Conservation (phyloP, 1,140 invertebrate genomes). For the Gryon sp. region DNA sequence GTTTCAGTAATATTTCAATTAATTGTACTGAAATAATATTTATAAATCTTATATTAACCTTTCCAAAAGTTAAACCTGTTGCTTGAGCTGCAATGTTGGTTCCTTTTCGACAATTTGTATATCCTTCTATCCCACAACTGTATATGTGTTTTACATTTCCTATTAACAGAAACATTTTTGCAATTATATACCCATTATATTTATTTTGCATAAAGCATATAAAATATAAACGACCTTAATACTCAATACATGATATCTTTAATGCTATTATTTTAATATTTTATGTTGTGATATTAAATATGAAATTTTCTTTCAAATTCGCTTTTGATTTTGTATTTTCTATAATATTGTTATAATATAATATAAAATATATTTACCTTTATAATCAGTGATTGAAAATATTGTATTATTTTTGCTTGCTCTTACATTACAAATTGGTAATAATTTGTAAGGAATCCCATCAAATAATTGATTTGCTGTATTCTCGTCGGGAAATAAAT, state of each 20-base stretch:
- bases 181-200: background rate
- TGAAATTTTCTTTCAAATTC: background rate
- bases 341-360: too few species aligned
- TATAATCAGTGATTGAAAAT: conserved; percentile 85
- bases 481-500: conserved; percentile 86
- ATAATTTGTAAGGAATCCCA: conserved; percentile 87
- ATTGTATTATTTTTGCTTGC: conserved; percentile 93
- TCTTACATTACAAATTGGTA: conserved; percentile 91
- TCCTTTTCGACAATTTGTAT: conserved; percentile 96
- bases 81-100: conserved; percentile 98
- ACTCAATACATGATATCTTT: too few species aligned
- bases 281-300: background rate
- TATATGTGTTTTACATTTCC: conserved; percentile 60
- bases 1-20: too few species aligned
- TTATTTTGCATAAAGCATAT: too few species aligned
- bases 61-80: conserved; percentile 88
- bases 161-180: conserved; percentile 12
- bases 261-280: background rate
- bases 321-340: too few species aligned
- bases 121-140: conserved; percentile 94
- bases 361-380: conserved; percentile 79
- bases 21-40: too few species aligned
- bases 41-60: too few species aligned
- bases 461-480: conserved; percentile 88
- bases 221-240: too few species aligned